Percentiles rank a stretch among this genome's conserved stretches.
Evolutionary conservation across 1,140 invertebrate species (phyloP).

Genomic region (Leptestheria dahalacensis): DNA sequence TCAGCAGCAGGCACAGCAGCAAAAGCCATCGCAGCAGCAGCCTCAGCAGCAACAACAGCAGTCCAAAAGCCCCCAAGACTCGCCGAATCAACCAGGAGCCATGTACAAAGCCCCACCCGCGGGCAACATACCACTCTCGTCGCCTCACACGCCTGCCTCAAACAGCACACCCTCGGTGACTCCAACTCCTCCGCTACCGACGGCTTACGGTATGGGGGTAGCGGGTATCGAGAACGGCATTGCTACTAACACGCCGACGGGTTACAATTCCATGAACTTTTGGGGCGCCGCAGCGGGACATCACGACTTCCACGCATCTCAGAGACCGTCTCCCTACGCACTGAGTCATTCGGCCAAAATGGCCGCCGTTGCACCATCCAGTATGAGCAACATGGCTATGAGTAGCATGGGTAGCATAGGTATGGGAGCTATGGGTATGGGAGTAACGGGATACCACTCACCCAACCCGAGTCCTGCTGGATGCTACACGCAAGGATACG

Average conservation of each 20-base stretch:
- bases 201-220: neutral
- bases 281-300: neutral
- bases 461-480: slow-evolving; percentile 8
- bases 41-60: slow-evolving; percentile 6
- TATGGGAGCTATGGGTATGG: slow-evolving; percentile 3
- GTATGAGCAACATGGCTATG: neutral
- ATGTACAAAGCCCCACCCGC: neutral
- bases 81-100: neutral
- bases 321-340: slow-evolving; percentile 1
- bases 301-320: slow-evolving; percentile 11
- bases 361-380: slow-evolving; percentile 3
- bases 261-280: neutral
- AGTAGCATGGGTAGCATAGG: neutral
- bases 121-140: neutral
- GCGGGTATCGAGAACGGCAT: neutral
- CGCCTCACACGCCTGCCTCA: slow-evolving; percentile 13
- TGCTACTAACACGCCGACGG: neutral
- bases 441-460: slow-evolving; percentile 2
- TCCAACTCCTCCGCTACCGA: slow-evolving; percentile 11
- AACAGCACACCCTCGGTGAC: slow-evolving; percentile 19
- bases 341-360: slow-evolving; percentile 8
- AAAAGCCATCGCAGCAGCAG: neutral
- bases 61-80: neutral
- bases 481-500: slow-evolving; percentile 5
- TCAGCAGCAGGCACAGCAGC: slow-evolving; percentile 4